phyloP scores from a whole-genome alignment of 53 echinoderm and acorn worm species.

The Actinopyga echinites region DNA sequence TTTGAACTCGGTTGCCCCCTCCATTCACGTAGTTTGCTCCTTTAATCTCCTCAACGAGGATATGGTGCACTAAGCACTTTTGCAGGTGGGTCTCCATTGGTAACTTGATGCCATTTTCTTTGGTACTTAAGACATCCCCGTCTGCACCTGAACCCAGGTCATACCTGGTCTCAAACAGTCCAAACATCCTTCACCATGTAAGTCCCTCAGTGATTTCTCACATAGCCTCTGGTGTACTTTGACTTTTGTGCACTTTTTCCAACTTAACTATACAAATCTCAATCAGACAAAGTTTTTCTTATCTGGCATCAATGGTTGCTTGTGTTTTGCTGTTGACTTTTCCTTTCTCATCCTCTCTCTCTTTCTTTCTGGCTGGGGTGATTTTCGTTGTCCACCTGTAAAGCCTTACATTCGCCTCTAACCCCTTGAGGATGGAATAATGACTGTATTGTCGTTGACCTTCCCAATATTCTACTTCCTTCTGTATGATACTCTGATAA shows the following conservation, averaged over 20 bases:
- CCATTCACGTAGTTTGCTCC: neutral
- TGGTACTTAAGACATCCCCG: too few relatives aligned
- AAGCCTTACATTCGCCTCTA: neutral
- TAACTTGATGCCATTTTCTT: too few relatives aligned
- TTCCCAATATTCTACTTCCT: conserved; percentile 27
- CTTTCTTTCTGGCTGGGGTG: too few relatives aligned
- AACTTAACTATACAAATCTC: too few relatives aligned
- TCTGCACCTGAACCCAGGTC: too few relatives aligned
- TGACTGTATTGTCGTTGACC: conserved; percentile 35
- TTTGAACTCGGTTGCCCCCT: conserved; percentile 6
- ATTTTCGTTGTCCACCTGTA: conserved; percentile 14
- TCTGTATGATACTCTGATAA: conserved; percentile 27
- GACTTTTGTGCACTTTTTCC: too few relatives aligned
- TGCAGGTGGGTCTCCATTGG: conserved; percentile 2
- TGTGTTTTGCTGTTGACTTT: neutral
- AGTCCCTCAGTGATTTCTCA: too few relatives aligned
- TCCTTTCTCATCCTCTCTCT: conserved; percentile 5
- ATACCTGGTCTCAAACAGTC: too few relatives aligned
- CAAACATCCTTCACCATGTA: too few relatives aligned
- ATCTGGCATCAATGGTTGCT: too few relatives aligned
- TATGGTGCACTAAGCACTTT: neutral
- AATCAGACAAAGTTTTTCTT: too few relatives aligned
- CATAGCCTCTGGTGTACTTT: too few relatives aligned
- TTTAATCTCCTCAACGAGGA: neutral
- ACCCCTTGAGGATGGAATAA: conserved; percentile 28